phyloP scores from a whole-genome alignment of 2,113 vertebrate species.

The Percina caprodes region DNA sequence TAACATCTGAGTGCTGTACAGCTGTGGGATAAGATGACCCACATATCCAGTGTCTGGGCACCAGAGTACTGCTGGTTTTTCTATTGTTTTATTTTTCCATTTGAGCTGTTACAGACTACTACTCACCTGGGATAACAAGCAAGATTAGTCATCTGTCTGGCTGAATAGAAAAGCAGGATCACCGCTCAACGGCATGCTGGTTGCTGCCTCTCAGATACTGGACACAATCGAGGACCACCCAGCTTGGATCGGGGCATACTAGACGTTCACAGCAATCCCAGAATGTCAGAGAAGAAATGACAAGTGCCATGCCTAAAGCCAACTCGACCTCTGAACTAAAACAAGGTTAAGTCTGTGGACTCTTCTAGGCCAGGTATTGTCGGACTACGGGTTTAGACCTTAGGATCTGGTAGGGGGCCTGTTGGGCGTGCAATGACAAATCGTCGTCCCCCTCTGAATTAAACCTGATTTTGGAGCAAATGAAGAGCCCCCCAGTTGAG shows the following conservation, averaged over 20 bases:
- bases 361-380: constrained; percentile 23
- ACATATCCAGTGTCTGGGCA: background rate
- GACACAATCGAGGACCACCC: background rate
- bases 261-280: background rate
- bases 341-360: constrained; percentile 12
- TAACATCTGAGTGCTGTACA: constrained; percentile 2
- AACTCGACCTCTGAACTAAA: background rate
- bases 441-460: background rate
- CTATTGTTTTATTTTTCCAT: background rate
- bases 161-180: constrained; percentile 19
- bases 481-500: background rate
- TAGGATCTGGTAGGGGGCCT: background rate
- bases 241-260: background rate
- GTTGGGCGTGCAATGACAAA: background rate
- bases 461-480: background rate
- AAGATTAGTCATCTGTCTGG: background rate
- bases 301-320: background rate
- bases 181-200: background rate
- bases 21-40: background rate
- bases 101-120: constrained; percentile 4
- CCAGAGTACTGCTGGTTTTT: constrained; percentile 22
- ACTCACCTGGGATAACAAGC: background rate
- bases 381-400: constrained; percentile 11
- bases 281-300: background rate
- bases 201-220: background rate